Base-by-base conservation (phyloP, 1,140 invertebrate species). In the Rhopalosiphum maidis region DNA sequence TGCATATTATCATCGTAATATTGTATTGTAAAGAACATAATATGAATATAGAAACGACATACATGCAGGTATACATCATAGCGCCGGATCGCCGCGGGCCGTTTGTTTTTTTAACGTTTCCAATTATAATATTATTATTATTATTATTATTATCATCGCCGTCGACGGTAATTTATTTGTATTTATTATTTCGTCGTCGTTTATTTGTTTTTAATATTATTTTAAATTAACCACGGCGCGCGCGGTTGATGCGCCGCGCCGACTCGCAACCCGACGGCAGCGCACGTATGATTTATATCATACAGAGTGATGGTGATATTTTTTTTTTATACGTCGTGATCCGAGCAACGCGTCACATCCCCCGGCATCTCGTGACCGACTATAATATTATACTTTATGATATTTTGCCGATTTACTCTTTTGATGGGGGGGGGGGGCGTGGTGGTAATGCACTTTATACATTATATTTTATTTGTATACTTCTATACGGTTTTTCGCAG, bases 201-300 rank as follows among this genome's bases (percentile, higher is more conserved):
- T 90, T 90, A 60, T 90, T 90, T 55, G 88, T 90, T 90, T 90
- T 55, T 90, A 89, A 89, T 89, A 89, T 89, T 89, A 54, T 54
- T 89, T 89, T 51, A 54, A 89, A 89, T 89, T 89, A 89, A 89
- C 35, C 43, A 21, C 48, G 48, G 48, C 30, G 48, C n/a, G n/a
- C 87, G 48, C 22, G 30, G 60, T 77, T 77, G 60, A 77, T 77
- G 60, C 46, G 43, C 43, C 46, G 18, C 86, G 41, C 41, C 21
- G 41, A 60, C 25, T 23, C 41, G 41, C 11, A 23, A 41, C 83
- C 22, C 83, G 41, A 85, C 37, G 41, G 37, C 82, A 83, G 37
- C 23, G 37, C 4, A 8, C 22, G 41, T 41, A 43, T 30, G 60
- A 68, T n/a, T 18, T 77, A 77, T n/a, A 18, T 18, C n/a, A 77